A percentile compares a stretch with the other conserved stretches of the same genome.
Conservation (phyloP, 2,797 vertebrate species). For the Arnoldichthys spilopterus region DNA sequence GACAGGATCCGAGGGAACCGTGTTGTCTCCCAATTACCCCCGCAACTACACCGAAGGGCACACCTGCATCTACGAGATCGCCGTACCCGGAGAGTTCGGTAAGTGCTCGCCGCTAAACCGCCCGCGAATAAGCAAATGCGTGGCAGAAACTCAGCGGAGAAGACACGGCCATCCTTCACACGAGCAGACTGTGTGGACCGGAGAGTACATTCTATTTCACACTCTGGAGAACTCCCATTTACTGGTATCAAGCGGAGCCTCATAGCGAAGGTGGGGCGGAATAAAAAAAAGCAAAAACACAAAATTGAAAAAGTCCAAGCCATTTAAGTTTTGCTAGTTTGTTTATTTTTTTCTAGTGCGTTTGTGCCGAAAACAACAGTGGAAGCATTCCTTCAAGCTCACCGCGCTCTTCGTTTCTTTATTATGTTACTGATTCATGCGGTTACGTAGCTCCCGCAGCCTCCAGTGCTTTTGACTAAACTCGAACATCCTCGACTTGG, state of each 20-base stretch:
- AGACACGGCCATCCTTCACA: conserved; percentile 12
- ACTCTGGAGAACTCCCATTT: conserved; percentile 23
- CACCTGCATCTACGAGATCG: conserved; percentile 92
- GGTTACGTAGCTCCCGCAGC: neutral
- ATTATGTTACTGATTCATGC: neutral
- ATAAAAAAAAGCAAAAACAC: neutral
- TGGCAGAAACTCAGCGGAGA: neutral
- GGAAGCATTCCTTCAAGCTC: neutral
- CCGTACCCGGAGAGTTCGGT: conserved; percentile 96
- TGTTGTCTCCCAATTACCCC: conserved; percentile 95
- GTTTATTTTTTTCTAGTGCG: neutral
- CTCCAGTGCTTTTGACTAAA: neutral
- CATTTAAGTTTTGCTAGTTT: neutral
- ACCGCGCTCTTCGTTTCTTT: neutral
- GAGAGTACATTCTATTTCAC: conserved; percentile 38
- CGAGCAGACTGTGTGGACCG: neutral
- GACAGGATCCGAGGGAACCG: conserved; percentile 93
- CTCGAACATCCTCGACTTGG: neutral
- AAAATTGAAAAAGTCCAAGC: conserved; percentile 22
- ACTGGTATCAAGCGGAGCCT: conserved; percentile 7
- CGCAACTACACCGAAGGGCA: conserved; percentile 95
- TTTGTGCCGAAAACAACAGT: neutral
- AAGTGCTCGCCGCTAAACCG: conserved; percentile 66
- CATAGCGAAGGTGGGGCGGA: neutral
- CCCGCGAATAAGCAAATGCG: neutral